Conservation (phyloP, 2,113 vertebrate genomes). For the Strigops habroptila region DNA sequence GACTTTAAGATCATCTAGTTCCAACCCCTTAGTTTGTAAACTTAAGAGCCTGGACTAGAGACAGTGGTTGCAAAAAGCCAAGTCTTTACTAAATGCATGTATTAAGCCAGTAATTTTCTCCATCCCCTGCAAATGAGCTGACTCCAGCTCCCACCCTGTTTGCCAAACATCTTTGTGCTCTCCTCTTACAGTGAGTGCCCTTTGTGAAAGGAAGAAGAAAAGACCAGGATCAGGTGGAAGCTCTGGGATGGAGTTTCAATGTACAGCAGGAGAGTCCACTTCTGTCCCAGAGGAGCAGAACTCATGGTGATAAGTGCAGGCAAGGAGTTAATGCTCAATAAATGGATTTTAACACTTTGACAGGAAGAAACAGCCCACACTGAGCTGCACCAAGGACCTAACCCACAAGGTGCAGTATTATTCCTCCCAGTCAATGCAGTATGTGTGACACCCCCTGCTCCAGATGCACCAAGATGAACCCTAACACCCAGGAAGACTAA, state of each 20-base stretch:
- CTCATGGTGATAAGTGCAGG: rapidly evolving
- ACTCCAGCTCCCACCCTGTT: background rate
- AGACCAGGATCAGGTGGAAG: background rate
- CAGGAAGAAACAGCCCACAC: background rate
- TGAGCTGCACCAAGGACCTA: background rate
- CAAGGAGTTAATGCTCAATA: background rate
- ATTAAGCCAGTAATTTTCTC: background rate
- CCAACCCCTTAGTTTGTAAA: background rate
- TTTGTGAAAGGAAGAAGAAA: background rate
- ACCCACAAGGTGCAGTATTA: background rate
- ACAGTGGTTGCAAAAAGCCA: background rate
- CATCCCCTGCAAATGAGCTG: background rate
- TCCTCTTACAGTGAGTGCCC: rapidly evolving
- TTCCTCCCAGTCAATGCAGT: rapidly evolving
- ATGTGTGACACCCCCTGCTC: background rate
- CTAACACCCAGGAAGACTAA: rapidly evolving
- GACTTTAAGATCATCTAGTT: background rate
- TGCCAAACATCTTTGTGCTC: background rate
- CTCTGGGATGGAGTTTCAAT: background rate
- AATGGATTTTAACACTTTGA: background rate
- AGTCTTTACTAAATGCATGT: background rate
- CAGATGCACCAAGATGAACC: background rate
- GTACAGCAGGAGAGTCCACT: background rate
- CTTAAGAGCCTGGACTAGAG: background rate
- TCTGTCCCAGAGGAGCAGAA: background rate